phyloP scores from a whole-genome alignment of 2,113 vertebrate species.

The Limnothrissa miodon region DNA sequence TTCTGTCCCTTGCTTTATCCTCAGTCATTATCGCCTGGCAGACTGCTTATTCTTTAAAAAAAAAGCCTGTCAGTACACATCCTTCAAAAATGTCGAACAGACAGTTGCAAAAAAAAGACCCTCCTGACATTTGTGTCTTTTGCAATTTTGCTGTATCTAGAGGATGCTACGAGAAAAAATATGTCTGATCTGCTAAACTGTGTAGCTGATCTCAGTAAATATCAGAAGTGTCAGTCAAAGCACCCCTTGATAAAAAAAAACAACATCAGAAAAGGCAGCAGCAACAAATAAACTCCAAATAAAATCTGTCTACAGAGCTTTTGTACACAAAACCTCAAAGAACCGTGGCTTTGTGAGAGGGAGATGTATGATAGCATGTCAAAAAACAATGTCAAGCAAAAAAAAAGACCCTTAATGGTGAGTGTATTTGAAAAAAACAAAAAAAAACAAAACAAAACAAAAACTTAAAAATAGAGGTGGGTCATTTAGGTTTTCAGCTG shows the following conservation, averaged over 20 bases:
- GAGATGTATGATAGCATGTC: not conserved
- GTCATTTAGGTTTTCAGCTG: not conserved
- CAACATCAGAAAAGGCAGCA: no score
- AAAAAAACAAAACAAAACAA: not conserved
- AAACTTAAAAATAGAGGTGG: not conserved
- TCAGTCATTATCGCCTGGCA: not conserved
- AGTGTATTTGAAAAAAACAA: not conserved
- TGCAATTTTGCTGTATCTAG: not conserved
- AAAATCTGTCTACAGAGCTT: not conserved
- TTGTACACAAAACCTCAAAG: not conserved
- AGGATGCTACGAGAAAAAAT: not conserved
- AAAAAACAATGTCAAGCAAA: not conserved
- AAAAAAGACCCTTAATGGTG: not conserved
- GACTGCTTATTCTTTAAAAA: not conserved
- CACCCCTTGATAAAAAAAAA: not conserved
- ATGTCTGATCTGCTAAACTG: slow-evolving; percentile 16
- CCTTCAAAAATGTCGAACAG: not conserved
- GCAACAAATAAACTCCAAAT: not conserved
- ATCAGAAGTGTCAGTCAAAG: slow-evolving; percentile 12
- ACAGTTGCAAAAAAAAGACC: not conserved
- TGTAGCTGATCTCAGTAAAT: not conserved
- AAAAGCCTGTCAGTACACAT: not conserved
- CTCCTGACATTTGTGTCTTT: not conserved
- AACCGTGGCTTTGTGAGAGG: not conserved
- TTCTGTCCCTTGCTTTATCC: not conserved